A percentile compares a stretch with the other conserved stretches of the same genome.
These are phyloP conservation scores for Pterois miles DNA, from an alignment of 2,797 vertebrate species.

Conservation along the genomic window DNA sequence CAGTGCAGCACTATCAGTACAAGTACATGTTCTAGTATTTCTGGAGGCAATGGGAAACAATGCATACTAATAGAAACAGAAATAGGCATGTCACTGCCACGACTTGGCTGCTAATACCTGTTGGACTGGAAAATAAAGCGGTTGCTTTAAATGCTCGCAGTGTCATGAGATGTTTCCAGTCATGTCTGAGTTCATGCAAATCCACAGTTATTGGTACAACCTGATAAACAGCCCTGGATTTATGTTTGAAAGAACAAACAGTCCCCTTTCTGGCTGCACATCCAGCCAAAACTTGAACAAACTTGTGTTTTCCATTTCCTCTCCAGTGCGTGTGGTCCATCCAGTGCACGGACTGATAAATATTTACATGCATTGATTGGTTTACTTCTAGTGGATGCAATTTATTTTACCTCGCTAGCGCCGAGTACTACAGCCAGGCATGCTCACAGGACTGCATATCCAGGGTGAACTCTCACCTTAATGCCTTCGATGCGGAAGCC, in stretches of 20 bases:
- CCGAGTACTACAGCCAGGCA: background rate
- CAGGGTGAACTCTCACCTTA: slow-evolving; percentile 81
- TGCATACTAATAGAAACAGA: background rate
- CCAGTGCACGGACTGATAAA: slow-evolving; percentile 26
- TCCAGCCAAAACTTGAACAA: background rate
- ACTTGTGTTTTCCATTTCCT: slow-evolving; percentile 3
- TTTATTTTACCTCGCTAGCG: slow-evolving; percentile 7
- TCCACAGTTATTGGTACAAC: slow-evolving; percentile 2
- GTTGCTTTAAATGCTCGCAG: background rate
- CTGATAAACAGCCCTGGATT: slow-evolving; percentile 25
- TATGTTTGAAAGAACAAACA: slow-evolving; percentile 41
- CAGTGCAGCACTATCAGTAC: background rate
- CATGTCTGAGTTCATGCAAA: slow-evolving; percentile 29
- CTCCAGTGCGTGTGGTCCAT: slow-evolving; percentile 13
- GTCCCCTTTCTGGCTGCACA: background rate
- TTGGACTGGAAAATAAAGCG: slow-evolving; percentile 14
- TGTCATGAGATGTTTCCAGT: slow-evolving; percentile 14
- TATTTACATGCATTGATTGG: slow-evolving; percentile 36
- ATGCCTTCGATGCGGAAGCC: slow-evolving; percentile 94
- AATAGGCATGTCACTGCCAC: background rate
- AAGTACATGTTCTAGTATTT: background rate
- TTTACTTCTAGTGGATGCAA: slow-evolving; percentile 27
- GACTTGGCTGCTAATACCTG: background rate
- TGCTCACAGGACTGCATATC: background rate
- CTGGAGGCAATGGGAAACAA: background rate